Evolutionary conservation across 2,797 vertebrate species (phyloP).

Genomic region (Enteromius argenteus): DNA sequence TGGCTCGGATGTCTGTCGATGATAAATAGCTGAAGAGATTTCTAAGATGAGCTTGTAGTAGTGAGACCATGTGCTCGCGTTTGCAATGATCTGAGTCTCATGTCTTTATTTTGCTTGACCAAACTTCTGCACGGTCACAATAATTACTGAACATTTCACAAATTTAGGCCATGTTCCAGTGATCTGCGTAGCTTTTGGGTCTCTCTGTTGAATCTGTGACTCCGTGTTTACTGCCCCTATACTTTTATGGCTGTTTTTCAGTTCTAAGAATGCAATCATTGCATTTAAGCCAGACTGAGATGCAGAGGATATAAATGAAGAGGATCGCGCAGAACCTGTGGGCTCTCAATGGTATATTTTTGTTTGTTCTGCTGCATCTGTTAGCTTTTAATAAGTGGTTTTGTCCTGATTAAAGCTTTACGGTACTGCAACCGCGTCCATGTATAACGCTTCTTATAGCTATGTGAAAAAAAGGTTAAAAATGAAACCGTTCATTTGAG

Average conservation of each 20-base stretch:
- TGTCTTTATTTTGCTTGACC: constrained; percentile 60
- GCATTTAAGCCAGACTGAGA: too few species aligned
- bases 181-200: not conserved
- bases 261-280: not conserved
- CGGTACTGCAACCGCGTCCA: too few species aligned
- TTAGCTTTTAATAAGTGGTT: too few species aligned
- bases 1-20: constrained; percentile 77
- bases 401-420: too few species aligned
- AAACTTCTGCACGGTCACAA: constrained; percentile 66
- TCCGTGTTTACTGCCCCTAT: too few species aligned
- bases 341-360: too few species aligned
- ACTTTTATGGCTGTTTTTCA: not conserved
- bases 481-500: too few species aligned
- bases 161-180: constrained; percentile 3
- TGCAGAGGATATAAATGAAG: too few species aligned
- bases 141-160: constrained; percentile 60
- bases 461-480: too few species aligned
- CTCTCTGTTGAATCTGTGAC: not conserved
- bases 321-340: too few species aligned
- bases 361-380: too few species aligned
- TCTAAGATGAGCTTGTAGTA: constrained; percentile 67
- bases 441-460: too few species aligned
- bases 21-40: constrained; percentile 73
- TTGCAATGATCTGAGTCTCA: constrained; percentile 65
- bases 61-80: constrained; percentile 64